phyloP scores from a whole-genome alignment of 2,113 vertebrate genomes.

The Tupaia tana region DNA sequence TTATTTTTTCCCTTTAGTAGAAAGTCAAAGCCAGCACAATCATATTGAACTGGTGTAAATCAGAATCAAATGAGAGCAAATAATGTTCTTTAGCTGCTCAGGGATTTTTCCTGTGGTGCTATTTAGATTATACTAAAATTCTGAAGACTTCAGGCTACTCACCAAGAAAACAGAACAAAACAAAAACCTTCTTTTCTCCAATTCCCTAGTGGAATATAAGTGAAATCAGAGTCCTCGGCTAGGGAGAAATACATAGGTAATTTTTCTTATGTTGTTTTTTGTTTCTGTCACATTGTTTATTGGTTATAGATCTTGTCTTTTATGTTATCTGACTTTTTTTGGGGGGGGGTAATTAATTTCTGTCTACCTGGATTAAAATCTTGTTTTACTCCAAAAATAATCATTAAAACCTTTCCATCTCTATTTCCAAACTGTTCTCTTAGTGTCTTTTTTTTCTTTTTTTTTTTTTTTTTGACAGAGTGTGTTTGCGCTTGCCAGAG shows the following conservation, averaged over 20 bases:
- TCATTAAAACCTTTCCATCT: conserved; percentile 32
- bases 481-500: no score
- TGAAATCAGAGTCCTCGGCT: conserved; percentile 52
- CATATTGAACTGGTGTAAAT: conserved; percentile 21
- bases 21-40: conserved; percentile 30
- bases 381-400: background rate
- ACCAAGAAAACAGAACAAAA: conserved; percentile 64
- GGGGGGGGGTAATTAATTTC: conserved; percentile 39
- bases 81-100: conserved; percentile 48
- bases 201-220: conserved; percentile 52
- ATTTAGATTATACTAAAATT: conserved; percentile 54
- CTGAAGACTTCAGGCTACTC: conserved; percentile 58
- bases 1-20: conserved; percentile 28
- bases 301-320: conserved; percentile 39
- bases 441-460: background rate
- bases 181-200: conserved; percentile 48
- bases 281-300: conserved; percentile 55
- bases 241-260: conserved; percentile 61
- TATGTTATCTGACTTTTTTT: conserved; percentile 53
- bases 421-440: background rate
- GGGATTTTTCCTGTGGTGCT: conserved; percentile 42
- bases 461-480: no score
- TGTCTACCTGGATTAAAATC: conserved; percentile 30
- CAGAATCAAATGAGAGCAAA: conserved; percentile 52
- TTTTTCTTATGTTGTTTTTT: conserved; percentile 69